Base-by-base conservation (phyloP, 2,113 vertebrate species). In the Equus quagga region DNA sequence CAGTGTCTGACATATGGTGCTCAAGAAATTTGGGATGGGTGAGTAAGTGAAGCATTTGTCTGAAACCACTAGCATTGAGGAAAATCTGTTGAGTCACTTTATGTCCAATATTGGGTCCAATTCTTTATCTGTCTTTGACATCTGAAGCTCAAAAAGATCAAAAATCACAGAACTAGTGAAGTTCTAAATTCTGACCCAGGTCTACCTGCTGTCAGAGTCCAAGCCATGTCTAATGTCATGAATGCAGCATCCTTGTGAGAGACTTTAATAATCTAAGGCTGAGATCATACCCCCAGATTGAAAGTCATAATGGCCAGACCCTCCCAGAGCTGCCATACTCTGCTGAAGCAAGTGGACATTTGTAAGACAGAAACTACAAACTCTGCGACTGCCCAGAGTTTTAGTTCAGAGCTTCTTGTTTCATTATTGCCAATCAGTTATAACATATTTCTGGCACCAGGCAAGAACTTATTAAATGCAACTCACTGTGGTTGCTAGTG, bases 401-500 rank as follows among this genome's bases (percentile, higher is more conserved):
- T 75, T 33, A 10, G 18, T 13, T 69, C 64, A 64, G 76, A 31
- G 18, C 28, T 46, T 2, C 23, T 84, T 23, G 41, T 18, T 62
- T 84, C 28, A 36, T 88, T 23, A 69, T 21, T 73, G 80, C 56
- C 60, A 65, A 33, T 82, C 82, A 46, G 8, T 72, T 51, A 46
- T 3, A 67, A 58, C 60, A 36, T 31, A 94, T 88, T 89, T 84
- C 92, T 90, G 73, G 87, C 72, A 49, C 36, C 54, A 60, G 26
- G 5, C n/a, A 6, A n/a, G 24, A 28, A n/a, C 54, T 88, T 92
- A 95, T 65, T 88, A 76, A 92, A 84, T 73, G 26, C 54, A 92
- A 72, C 83, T 92, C 72, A 46, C 89, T 96, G 54, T 5, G 14
- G 75, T 85, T 90, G 70, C 79, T 96, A 15, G 2, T 82, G 60